Conservation (phyloP, 64 coral and sea anemone genomes). For the Stylophora pistillata region DNA sequence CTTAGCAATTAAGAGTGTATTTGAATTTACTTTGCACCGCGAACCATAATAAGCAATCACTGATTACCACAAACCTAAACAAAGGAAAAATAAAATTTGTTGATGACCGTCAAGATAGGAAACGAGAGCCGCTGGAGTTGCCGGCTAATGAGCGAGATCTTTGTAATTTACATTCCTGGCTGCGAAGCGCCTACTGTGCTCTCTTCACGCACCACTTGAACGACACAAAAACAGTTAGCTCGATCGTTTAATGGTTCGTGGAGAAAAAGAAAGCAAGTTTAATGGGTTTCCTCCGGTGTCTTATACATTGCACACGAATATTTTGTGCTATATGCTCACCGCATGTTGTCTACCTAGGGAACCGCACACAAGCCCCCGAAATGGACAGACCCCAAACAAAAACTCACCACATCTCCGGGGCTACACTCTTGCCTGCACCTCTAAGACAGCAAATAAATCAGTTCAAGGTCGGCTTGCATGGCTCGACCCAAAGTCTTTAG, state of each 20-base stretch:
- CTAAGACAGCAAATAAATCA: slow-evolving; percentile 44
- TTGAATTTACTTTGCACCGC: slow-evolving; percentile 58
- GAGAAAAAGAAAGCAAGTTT: slow-evolving; percentile 33
- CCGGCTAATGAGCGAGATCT: slow-evolving; percentile 38
- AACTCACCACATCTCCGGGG: slow-evolving; percentile 34
- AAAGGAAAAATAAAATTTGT: slow-evolving; percentile 54
- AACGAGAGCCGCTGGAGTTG: slow-evolving; percentile 48
- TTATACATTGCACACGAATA: slow-evolving; percentile 6
- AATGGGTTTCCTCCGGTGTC: slow-evolving; percentile 20
- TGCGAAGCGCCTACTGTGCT: slow-evolving; percentile 28
- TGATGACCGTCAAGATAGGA: slow-evolving; percentile 43
- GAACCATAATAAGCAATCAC: slow-evolving; percentile 55
- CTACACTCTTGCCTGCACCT: slow-evolving; percentile 30
- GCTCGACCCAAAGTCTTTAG: slow-evolving; percentile 36
- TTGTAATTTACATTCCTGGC: slow-evolving; percentile 39
- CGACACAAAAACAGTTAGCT: slow-evolving; percentile 10
- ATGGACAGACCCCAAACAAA: slow-evolving; percentile 34
- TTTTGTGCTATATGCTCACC: slow-evolving; percentile 6
- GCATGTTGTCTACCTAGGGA: slow-evolving; percentile 31
- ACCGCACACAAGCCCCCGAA: slow-evolving; percentile 37
- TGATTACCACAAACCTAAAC: slow-evolving; percentile 53
- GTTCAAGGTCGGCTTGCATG: slow-evolving; percentile 17
- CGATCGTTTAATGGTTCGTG: slow-evolving; percentile 22
- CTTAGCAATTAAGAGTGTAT: slow-evolving; percentile 55
- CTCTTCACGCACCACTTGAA: neutral